Base-by-base conservation (phyloP, 2,797 vertebrate species). In the Geotrypetes seraphini region DNA sequence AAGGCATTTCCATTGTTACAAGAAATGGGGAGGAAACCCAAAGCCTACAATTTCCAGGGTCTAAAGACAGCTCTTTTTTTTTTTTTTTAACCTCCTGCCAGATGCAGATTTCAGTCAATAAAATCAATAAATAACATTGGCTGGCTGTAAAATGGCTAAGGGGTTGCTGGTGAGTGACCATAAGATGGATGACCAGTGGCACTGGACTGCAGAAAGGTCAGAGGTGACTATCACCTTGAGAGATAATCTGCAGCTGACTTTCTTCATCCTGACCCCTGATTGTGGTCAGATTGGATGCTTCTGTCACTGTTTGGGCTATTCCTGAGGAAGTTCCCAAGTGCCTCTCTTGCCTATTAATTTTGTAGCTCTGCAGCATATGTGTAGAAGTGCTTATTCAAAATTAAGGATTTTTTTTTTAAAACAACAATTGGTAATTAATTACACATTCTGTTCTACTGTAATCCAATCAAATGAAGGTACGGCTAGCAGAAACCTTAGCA, bases 221-320 rank as follows among this genome's bases (percentile, higher is more conserved):
- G 35, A 73, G 73, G 71, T 73, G 66, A 63, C 53, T 47, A 43
- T 58, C 69, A 69, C 73, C 74, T 79, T 66, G 60, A 63, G 66
- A 69, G 63, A 60, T 68, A 66, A 75, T 74, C 70, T 71, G 47
- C 53, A 53, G 68, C 53, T 12, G 28, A 33, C 31, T 23, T 23
- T n/a, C 47, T 36, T 33, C 12, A 22, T 12, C 23, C 34, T 8
- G 28, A 25, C 32, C 37, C 47, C 27, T 43, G 45, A 44, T 36
- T 44, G 46, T 33, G 31, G 19, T 22, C 11, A 19, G 12, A 52
- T 35, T 36, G 39, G 15, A 14, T 25, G 24, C 21, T 43, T 41
- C 17, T 28, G 31, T 39, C 30, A 23, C 32, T 38, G 29, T 39
- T 44, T 31, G 39, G 39, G 34, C 15, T 23, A 27, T 18, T 13